Percentiles rank a stretch among this genome's conserved stretches.
These are phyloP conservation scores for Echiichthys vipera DNA, from an alignment of 2,797 vertebrate species.

Conservation along the genomic window DNA sequence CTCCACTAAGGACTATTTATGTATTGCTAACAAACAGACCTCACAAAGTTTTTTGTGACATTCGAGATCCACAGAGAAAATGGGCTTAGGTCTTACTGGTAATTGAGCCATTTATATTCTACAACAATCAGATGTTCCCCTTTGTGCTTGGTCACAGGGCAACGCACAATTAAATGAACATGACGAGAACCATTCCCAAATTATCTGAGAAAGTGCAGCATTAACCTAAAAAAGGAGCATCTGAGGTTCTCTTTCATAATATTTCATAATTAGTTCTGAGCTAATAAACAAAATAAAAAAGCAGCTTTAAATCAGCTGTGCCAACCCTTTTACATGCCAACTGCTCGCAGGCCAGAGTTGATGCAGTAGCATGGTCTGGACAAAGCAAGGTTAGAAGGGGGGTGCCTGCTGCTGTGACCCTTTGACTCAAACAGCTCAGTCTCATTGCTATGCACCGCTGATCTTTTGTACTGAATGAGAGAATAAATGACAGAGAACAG, in stretches of 20 bases:
- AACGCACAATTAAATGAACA: conserved; percentile 33
- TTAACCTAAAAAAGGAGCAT: conserved; percentile 7
- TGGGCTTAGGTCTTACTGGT: conserved; percentile 1
- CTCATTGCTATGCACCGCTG: conserved; percentile 68
- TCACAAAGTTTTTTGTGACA: conserved; percentile 7
- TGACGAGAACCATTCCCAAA: conserved; percentile 25
- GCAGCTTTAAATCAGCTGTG: conserved; percentile 53
- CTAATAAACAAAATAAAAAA: conserved; percentile 66
- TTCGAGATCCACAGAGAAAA: not conserved
- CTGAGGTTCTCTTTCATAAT: no score
- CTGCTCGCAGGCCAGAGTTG: conserved; percentile 57
- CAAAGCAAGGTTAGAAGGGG: conserved; percentile 60
- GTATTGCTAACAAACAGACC: conserved; percentile 35
- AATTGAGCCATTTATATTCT: conserved; percentile 3
- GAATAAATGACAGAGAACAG: conserved; percentile 55
- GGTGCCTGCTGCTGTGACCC: conserved; percentile 48
- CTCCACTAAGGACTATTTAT: conserved; percentile 4
- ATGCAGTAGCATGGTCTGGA: conserved; percentile 43
- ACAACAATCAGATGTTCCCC: conserved; percentile 12
- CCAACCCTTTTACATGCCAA: conserved; percentile 58
- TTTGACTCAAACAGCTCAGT: conserved; percentile 54
- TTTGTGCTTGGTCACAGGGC: conserved; percentile 16
- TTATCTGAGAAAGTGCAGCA: conserved; percentile 20
- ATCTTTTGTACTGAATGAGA: conserved; percentile 49
- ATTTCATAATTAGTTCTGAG: no score